Base-by-base conservation (phyloP, 2,797 vertebrate species). In the Neostethus bicornis region DNA sequence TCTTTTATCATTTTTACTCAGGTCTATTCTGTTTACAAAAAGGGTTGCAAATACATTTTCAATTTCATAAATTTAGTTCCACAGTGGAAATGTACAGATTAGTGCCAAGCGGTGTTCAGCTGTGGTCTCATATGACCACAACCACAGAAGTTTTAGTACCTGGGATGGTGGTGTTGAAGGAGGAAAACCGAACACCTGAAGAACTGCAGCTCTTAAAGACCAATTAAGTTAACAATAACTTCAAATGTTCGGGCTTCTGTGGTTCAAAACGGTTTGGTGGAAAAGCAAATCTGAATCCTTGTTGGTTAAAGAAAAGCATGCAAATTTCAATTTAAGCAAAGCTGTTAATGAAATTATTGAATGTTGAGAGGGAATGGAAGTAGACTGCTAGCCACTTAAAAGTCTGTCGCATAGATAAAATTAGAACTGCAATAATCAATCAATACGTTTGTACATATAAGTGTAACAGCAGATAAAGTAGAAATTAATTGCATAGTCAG, bases 341-440 rank as follows among this genome's bases (percentile, higher is more conserved):
- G 66, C 38, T 75, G 86, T 81, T 87, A 88, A 84, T 82, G 16
- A 56, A 19, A 42, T 70, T 70, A 83, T 69, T 60, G 29, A 61
- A 61, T 17, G 71, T 55, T 63, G 73, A 60, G 54, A 66, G 63
- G 59, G 34, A 37, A 51, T 59, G 61, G 52, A 46, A 32, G 63
- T 69, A 39, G 64, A 34, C 61, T 48, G 59, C 55, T 51, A 34
- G 28, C 51, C 43, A 53, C 67, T 70, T 61, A 71, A 0, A 42
- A 20, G 28, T 3, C 35, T 46, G 26, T 25, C 56, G 21, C 41
- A 17, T 1, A 17, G 17, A 28, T 28, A 45, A 13, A 61, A 29
- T 51, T 37, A 20, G 12, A 25, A 16, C 20, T 25, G 21, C 28
- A 19, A 23, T 19, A 12, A 39, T 11, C 8, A 60, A 9, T 39